Percentiles rank a stretch among this genome's conserved stretches.
Conservation (phyloP, 2,888 invertebrate genomes). For the Gibbula magus region DNA sequence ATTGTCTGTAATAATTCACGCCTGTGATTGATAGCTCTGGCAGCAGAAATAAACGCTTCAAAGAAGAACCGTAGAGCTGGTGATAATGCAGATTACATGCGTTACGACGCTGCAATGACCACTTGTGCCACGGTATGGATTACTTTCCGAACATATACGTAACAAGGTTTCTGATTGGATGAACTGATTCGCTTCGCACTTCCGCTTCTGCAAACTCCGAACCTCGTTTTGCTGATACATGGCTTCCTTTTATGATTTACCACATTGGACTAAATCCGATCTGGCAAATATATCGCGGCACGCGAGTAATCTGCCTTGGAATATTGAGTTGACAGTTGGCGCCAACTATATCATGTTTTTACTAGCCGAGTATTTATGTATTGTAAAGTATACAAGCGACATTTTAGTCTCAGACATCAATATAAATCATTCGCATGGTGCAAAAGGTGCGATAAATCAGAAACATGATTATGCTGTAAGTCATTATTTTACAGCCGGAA, state of each 20-base stretch:
- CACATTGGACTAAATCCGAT: background rate
- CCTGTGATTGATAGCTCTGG: background rate
- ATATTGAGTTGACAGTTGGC: conserved; percentile 11
- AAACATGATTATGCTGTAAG: background rate
- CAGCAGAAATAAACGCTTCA: conserved; percentile 5
- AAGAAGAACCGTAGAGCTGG: background rate
- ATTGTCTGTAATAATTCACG: background rate
- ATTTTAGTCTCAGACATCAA: background rate
- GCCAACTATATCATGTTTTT: conserved; percentile 1
- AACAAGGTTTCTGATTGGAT: background rate
- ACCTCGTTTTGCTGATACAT: background rate
- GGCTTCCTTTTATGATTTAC: background rate
- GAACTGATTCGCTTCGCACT: background rate
- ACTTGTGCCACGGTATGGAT: background rate
- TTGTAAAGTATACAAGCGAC: conserved; percentile 15
- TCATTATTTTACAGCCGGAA: background rate
- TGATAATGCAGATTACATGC: background rate
- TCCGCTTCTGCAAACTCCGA: background rate
- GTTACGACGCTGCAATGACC: background rate
- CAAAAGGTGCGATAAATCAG: background rate
- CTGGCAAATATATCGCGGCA: background rate
- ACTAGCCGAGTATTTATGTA: conserved; percentile 3
- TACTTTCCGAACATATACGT: background rate
- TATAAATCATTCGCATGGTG: background rate
- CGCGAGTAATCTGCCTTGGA: background rate